Evolutionary conservation across 2,113 vertebrate species (phyloP), one percentile per base, ranked within the genome.

Genomic region (Catagonus wagneri): DNA sequence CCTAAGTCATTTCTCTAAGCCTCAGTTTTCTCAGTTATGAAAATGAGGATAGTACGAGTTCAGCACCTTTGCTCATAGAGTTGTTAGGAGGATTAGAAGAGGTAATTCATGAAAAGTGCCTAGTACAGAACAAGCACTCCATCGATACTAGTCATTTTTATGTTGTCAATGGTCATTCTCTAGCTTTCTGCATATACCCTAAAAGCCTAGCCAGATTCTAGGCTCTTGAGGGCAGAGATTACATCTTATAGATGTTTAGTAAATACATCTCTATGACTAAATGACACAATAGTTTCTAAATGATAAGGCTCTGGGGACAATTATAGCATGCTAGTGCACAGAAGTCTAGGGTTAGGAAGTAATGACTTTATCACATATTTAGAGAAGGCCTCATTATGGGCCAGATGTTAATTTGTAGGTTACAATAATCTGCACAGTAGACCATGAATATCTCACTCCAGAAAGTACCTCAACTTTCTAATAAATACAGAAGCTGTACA

Each of bases 11-110:
- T 94, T 92, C 65, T 83, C 50, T 61, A 81, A 81, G 19, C 8
- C 66, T 90, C 25, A 25, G 22, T 80, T 74, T 80, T 91, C 56
- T 95, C n/a, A 50, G 32, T 19, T 80, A 79, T 60, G 90, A 94
- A 84, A 89, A 88, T 9, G 16, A 22, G 44, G n/a, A 86, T 6
- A 79, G 52, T 60, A 68, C 52, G 23, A 78, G 22, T 29, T 72
- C 2, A 71, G n/a, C n/a, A 83, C 22, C 54, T 3, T 80, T 87
- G 71, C 23, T 93, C 56, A 72, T 27, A 60, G 5, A 19, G 34
- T 52, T 79, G 27, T 61, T 66, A 54, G 13, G 27, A 93, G n/a
- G 25, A 93, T 58, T 85, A 95, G 25, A 61, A 32, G 39, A 80
- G 11, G 19, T 34, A 56, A 72, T 71, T 80, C 10, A 85, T 56